These are phyloP conservation scores for Cetoscarus ocellatus DNA, from an alignment of 2,797 vertebrate genomes.

Conservation along the genomic window DNA sequence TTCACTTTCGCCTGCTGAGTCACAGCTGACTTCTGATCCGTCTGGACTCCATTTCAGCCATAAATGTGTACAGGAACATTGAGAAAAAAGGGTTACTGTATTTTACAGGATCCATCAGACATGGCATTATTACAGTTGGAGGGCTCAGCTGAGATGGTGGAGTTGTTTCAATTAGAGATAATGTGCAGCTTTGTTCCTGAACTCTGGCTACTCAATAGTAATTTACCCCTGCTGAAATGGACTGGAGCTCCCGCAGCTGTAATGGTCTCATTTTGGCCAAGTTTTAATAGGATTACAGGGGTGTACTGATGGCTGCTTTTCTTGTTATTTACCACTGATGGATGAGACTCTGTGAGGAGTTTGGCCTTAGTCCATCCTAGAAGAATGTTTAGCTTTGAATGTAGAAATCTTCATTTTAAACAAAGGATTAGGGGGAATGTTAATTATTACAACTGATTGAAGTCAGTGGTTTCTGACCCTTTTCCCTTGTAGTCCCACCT, in stretches of 20 bases:
- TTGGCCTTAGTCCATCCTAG: constrained; percentile 33
- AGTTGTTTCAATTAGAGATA: constrained; percentile 78
- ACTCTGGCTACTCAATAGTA: constrained; percentile 68
- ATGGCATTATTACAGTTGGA: constrained; percentile 51
- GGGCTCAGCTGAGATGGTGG: constrained; percentile 62
- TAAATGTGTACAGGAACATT: constrained; percentile 47
- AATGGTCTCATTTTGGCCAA: constrained; percentile 74
- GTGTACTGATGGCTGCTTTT: constrained; percentile 53
- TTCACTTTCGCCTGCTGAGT: constrained; percentile 43
- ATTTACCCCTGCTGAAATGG: constrained; percentile 76
- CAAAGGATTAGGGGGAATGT: not conserved
- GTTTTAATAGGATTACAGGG: constrained; percentile 76
- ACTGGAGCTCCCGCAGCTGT: constrained; percentile 61
- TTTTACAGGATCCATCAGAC: constrained; percentile 57
- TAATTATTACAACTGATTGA: no score
- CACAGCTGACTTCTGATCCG: constrained; percentile 59
- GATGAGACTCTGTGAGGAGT: constrained; percentile 31
- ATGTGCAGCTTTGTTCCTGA: constrained; percentile 77
- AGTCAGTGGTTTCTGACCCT: no score
- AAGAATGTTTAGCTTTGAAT: constrained; percentile 6
- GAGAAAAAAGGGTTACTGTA: constrained; percentile 30
- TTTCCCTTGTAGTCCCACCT: no score
- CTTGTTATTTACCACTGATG: constrained; percentile 68
- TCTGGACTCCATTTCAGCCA: constrained; percentile 49
- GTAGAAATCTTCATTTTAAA: constrained; percentile 7